These are phyloP conservation scores for Pocillopora verrucosa DNA, from an alignment of 64 coral and sea anemone genomes.

Conservation along the genomic window DNA sequence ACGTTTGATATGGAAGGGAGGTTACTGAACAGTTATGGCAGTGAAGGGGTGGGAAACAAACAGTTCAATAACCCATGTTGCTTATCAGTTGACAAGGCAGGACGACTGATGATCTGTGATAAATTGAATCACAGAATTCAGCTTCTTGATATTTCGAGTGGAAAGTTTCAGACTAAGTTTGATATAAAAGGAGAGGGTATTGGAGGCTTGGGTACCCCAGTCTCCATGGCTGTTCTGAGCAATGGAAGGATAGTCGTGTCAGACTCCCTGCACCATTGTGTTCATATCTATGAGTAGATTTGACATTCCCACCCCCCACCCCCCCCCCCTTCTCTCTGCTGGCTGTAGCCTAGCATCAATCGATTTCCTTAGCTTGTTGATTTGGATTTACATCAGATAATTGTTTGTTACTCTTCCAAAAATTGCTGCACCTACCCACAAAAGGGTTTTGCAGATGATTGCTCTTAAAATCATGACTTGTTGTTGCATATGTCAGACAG, in stretches of 20 bases:
- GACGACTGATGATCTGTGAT: conserved; percentile 56
- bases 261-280: background rate
- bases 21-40: conserved; percentile 34
- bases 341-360: background rate
- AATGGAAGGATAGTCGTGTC: background rate
- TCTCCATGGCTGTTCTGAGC: background rate
- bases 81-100: conserved; percentile 50
- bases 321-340: too few relatives aligned
- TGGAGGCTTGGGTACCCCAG: conserved; percentile 50
- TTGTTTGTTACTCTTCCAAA: too few relatives aligned
- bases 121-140: conserved; percentile 60
- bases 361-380: too few relatives aligned
- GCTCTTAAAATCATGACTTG: too few relatives aligned
- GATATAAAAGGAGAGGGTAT: conserved; percentile 56
- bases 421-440: too few relatives aligned
- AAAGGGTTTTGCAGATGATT: too few relatives aligned
- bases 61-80: conserved; percentile 36
- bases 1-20: conserved; percentile 50
- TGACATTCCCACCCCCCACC: background rate
- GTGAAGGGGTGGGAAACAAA: conserved; percentile 11
- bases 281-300: background rate
- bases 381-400: too few relatives aligned
- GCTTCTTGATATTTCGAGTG: conserved; percentile 45
- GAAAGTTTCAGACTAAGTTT: conserved; percentile 54
- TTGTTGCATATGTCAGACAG: background rate